Percentiles rank a stretch among this genome's conserved stretches.
These are phyloP conservation scores for Epistrophella euchroma DNA, from an alignment of 2,888 invertebrate genomes.

Conservation along the genomic window DNA sequence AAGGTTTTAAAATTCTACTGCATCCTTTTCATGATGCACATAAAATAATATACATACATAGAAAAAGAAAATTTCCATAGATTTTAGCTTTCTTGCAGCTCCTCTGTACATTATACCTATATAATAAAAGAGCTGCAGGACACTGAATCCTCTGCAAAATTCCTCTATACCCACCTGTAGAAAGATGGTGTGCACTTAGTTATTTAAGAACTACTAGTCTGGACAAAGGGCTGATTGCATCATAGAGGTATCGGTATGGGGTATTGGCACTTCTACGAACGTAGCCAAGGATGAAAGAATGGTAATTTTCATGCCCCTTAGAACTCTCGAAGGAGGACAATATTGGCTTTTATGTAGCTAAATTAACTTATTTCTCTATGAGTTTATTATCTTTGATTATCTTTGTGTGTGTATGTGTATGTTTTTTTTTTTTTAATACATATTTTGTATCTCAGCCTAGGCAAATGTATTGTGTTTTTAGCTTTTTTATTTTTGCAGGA, in stretches of 20 bases:
- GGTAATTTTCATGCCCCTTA: constrained; percentile 33
- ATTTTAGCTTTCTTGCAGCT: constrained; percentile 12
- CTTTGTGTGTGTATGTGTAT: constrained; percentile 29
- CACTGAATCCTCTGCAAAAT: constrained; percentile 20
- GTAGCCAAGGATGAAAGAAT: constrained; percentile 30
- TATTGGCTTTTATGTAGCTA: constrained; percentile 69
- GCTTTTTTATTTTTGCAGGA: not conserved
- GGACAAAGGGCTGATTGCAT: constrained; percentile 17
- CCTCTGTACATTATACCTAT: not conserved
- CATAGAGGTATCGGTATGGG: not conserved
- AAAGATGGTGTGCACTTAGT: constrained; percentile 57
- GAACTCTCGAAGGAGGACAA: constrained; percentile 43
- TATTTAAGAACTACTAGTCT: constrained; percentile 48
- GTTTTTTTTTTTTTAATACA: not conserved
- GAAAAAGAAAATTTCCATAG: constrained; percentile 44
- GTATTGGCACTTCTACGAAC: constrained; percentile 6
- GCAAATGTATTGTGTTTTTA: constrained; percentile 10
- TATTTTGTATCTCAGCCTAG: not conserved
- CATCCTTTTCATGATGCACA: constrained; percentile 41
- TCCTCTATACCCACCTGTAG: constrained; percentile 14
- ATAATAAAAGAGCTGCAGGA: constrained; percentile 33
- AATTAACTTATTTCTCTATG: constrained; percentile 74
- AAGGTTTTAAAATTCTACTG: constrained; percentile 64
- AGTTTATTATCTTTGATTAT: constrained; percentile 73
- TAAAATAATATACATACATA: constrained; percentile 10